A percentile compares a stretch with the other conserved stretches of the same genome.
These are phyloP conservation scores for Tychaedon coryphoeus DNA, from an alignment of 2,113 vertebrate species.

Conservation along the genomic window DNA sequence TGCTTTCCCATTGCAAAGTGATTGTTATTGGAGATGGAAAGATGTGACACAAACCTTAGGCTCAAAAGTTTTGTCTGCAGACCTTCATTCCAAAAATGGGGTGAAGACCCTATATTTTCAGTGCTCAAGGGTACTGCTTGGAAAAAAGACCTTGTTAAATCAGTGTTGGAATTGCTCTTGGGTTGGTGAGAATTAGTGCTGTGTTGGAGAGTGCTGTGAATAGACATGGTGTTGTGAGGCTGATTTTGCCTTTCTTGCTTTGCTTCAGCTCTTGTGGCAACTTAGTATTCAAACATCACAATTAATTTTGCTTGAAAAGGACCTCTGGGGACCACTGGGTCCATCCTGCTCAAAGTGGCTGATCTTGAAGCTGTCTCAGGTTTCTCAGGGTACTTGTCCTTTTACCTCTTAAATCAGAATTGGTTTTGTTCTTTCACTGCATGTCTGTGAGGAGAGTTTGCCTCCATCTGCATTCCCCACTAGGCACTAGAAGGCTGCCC, in stretches of 20 bases:
- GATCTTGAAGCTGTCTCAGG: background rate
- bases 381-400: background rate
- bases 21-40: background rate
- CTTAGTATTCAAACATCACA: background rate
- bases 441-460: background rate
- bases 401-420: background rate
- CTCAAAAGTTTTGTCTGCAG: background rate
- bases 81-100: background rate
- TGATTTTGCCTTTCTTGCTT: background rate
- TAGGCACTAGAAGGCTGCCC: background rate
- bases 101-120: background rate
- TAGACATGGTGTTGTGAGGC: background rate
- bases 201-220: background rate
- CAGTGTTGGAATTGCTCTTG: background rate
- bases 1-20: background rate
- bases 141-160: background rate
- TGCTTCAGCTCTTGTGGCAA: background rate
- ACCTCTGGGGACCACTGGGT: background rate
- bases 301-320: background rate
- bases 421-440: background rate
- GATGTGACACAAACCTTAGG: background rate
- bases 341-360: background rate
- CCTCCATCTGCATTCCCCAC: background rate
- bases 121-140: background rate
- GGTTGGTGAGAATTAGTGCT: background rate